A percentile compares a stretch with the other conserved stretches of the same genome.
Conservation (phyloP, 2,888 invertebrate species). For the Drosophila borealis region DNA sequence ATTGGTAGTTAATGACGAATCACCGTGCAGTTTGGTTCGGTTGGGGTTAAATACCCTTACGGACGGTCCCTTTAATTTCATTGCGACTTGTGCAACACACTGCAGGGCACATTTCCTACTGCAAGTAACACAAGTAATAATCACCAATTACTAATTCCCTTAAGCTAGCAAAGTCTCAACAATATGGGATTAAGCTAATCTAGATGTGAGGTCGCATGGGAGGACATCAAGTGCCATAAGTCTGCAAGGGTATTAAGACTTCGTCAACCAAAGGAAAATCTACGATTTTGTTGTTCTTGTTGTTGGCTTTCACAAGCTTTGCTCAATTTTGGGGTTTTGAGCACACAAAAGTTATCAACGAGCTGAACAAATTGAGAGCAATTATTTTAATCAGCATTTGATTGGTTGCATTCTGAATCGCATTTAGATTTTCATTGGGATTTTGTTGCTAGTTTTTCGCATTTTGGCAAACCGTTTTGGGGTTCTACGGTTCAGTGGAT, state of each 20-base stretch:
- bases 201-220: too few relatives aligned
- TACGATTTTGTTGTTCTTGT: not conserved
- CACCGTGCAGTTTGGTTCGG: slow-evolving; percentile 8
- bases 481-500: slow-evolving; percentile 15
- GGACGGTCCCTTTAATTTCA: not conserved
- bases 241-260: not conserved
- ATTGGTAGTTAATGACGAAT: slow-evolving; percentile 54
- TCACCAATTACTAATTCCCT: too few relatives aligned
- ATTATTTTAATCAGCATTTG: slow-evolving; percentile 48
- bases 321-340: slow-evolving; percentile 6
- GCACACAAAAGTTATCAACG: slow-evolving; percentile 4
- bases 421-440: slow-evolving; percentile 11
- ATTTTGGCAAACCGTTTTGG: slow-evolving; percentile 9
- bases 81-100: not conserved
- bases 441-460: not conserved
- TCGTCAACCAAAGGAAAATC: not conserved
- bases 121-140: too few relatives aligned
- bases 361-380: slow-evolving; percentile 41
- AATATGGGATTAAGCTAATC: too few relatives aligned
- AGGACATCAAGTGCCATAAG: not conserved
- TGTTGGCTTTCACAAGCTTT: not conserved
- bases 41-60: not conserved
- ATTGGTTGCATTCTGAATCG: slow-evolving; percentile 26
- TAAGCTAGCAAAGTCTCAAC: too few relatives aligned
- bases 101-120: not conserved